Evolutionary conservation across 2,888 invertebrate genomes (phyloP), one percentile per base, ranked within the genome.

Genomic region (Drosophila setosimentum): DNA sequence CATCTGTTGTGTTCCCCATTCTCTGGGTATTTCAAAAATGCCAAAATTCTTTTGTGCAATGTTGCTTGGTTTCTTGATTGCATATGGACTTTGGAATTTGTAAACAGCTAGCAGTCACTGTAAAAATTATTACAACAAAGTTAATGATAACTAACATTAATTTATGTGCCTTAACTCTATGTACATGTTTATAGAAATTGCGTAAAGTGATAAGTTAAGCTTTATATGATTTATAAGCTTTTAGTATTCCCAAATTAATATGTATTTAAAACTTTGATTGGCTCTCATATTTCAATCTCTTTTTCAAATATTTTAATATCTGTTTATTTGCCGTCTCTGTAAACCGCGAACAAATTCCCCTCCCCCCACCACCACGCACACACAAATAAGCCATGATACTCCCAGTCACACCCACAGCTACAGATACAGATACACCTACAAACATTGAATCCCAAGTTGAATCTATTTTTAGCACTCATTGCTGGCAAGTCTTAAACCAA

Each of bases 21-120:
- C 71, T 59, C 54, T 58, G 53, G 54, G n/a, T 48, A 58, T 32
- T 68, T 49, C 21, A 57, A 42, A 45, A 51, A 33, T 61, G 37
- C 51, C 42, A 53, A 62, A 68, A 21, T 57, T 50, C 50, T 68
- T 55, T 70, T 68, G 51, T 61, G 51, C 55, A 62, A 37, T 54
- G 5, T 63, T 55, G 50, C 40, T 40, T 54, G 21, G 32, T 50
- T 42, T 42, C 50, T 33, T 68, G 62, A 68, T 68, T 67, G 61
- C 51, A 49, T 48, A 21, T 62, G 67, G 11, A 35, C 35, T 27
- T 42, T 45, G 8, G 48, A n/a, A 18, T 48, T 21, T 35, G 16
- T 24, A 33, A 33, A 5, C 18, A n/a, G 16, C 16, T n/a, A 8
- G 16, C 53, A 53, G 21, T 24, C 27, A 7, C 40, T n/a, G n/a